phyloP scores from a whole-genome alignment of 2,797 vertebrate genomes.

The Halcyon chelicuti region DNA sequence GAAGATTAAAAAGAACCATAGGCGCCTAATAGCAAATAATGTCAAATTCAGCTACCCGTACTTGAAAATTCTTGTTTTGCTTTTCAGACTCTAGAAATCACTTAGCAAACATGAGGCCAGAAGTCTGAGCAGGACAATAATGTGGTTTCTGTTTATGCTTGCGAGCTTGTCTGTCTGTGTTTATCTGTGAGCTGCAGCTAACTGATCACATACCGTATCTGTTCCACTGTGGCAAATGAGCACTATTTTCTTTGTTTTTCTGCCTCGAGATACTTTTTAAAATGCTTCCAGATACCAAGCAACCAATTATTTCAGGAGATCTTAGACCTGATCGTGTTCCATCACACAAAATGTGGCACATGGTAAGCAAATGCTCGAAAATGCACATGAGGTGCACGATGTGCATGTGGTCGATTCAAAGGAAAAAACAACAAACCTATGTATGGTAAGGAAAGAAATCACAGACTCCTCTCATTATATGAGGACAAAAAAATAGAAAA shows the following conservation, averaged over 20 bases:
- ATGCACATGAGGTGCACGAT: not conserved
- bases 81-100: slow-evolving; percentile 65
- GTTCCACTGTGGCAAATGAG: slow-evolving; percentile 85
- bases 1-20: slow-evolving; percentile 62
- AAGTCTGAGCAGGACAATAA: slow-evolving; percentile 77
- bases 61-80: slow-evolving; percentile 71
- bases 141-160: slow-evolving; percentile 77
- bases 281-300: slow-evolving; percentile 83
- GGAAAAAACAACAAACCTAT: not conserved
- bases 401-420: not conserved
- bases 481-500: not conserved
- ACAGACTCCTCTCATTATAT: not conserved
- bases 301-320: slow-evolving; percentile 59
- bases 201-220: slow-evolving; percentile 90
- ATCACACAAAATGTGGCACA: not conserved
- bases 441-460: not conserved
- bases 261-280: slow-evolving; percentile 83
- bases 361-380: not conserved
- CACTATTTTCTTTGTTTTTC: slow-evolving; percentile 75
- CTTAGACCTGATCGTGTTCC: not conserved
- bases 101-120: slow-evolving; percentile 76
- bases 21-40: slow-evolving; percentile 54
- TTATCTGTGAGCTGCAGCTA: slow-evolving; percentile 85
- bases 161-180: slow-evolving; percentile 77
- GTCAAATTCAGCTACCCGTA: slow-evolving; percentile 9